Percentiles rank a stretch among this genome's conserved stretches.
Conservation (phyloP, 1,140 invertebrate species). For the Lethrus apterus region DNA sequence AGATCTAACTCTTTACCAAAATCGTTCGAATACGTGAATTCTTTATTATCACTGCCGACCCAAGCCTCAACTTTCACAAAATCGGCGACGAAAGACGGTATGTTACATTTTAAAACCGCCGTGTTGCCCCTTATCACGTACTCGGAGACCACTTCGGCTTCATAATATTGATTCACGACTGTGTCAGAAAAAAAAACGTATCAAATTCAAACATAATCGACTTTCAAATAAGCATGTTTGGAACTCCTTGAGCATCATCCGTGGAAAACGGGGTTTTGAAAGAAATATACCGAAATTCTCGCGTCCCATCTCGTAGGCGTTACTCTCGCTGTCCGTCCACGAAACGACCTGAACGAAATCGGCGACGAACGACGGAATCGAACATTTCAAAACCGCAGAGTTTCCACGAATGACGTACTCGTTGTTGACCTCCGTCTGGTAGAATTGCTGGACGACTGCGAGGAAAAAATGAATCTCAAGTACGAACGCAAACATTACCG, state of each 20-base stretch:
- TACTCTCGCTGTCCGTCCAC: constrained; percentile 77
- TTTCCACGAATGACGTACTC: constrained; percentile 90
- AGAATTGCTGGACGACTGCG: constrained; percentile 80
- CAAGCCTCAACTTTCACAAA: constrained; percentile 85
- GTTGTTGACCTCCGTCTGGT: constrained; percentile 86
- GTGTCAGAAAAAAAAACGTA: constrained; percentile 33
- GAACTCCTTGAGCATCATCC: constrained; percentile 19
- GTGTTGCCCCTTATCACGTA: constrained; percentile 89
- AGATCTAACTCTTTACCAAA: constrained; percentile 45
- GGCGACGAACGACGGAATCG: constrained; percentile 85
- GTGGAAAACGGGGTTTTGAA: constrained; percentile 18
- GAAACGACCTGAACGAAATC: constrained; percentile 82
- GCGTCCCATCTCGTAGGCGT: constrained; percentile 55
- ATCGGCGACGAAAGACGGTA: constrained; percentile 86
- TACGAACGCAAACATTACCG: constrained; percentile 43
- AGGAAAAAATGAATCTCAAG: constrained; percentile 23
- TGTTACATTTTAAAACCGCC: constrained; percentile 85
- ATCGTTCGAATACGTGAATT: constrained; percentile 50
- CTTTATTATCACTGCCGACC: constrained; percentile 69
- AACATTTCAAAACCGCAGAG: constrained; percentile 87
- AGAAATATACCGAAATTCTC: constrained; percentile 53
- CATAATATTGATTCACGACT: constrained; percentile 88
- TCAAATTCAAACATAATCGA: not conserved
- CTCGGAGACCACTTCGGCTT: constrained; percentile 85
- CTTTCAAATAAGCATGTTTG: not conserved